Evolutionary conservation across 1,140 invertebrate genomes (phyloP).

Genomic region (Sarcophaga peregrina): DNA sequence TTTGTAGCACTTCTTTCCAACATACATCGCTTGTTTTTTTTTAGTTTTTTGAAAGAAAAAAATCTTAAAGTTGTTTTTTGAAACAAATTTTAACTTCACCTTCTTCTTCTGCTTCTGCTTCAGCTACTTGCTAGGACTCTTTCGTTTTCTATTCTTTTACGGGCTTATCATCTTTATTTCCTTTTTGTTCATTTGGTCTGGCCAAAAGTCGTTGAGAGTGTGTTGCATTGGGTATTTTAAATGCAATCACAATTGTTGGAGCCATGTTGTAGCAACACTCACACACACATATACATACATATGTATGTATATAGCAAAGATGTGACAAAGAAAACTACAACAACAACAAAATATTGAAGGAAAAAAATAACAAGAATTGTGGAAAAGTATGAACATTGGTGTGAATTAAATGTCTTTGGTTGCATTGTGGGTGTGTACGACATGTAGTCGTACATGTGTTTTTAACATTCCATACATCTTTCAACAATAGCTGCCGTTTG

Average conservation of each 20-base stretch:
- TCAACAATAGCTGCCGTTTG: not conserved
- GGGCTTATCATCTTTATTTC: conserved; percentile 1
- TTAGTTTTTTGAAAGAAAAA: too few species aligned
- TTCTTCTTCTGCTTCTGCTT: not conserved
- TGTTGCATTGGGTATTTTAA: not conserved
- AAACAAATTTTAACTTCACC: not conserved
- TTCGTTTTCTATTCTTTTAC: not conserved
- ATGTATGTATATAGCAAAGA: not conserved
- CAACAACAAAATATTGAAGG: not conserved
- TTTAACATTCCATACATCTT: conserved; percentile 28
- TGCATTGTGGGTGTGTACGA: conserved; percentile 32
- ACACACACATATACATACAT: not conserved
- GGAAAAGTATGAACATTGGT: not conserved
- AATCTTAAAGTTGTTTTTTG: too few species aligned
- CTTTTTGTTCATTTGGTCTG: not conserved
- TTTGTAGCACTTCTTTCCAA: not conserved
- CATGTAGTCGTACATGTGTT: conserved; percentile 39
- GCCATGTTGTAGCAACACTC: not conserved
- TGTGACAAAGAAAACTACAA: not conserved
- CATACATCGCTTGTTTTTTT: not conserved
- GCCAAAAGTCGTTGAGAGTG: too few species aligned
- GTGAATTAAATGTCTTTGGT: not conserved
- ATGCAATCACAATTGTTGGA: not conserved
- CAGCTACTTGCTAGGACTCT: too few species aligned
- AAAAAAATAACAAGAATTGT: not conserved